A percentile compares a stretch with the other conserved stretches of the same genome.
Conservation (phyloP, 1,140 invertebrate species). For the Drosophila repleta region DNA sequence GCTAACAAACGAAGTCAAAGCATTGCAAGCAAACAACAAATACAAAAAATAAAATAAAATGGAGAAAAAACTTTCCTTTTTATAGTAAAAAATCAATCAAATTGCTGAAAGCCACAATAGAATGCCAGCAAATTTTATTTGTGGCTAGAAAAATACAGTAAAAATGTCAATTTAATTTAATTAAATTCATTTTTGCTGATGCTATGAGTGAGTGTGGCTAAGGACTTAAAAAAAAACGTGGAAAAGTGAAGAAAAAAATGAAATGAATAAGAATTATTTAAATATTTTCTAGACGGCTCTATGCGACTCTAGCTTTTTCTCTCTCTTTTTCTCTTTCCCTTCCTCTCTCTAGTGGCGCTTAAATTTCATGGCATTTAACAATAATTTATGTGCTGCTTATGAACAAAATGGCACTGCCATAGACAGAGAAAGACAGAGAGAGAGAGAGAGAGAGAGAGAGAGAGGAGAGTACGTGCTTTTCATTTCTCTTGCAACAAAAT, state of each 20-base stretch:
- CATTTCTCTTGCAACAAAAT: slow-evolving; percentile 23
- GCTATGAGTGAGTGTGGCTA: no score
- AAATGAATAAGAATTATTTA: not conserved
- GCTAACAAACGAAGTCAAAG: slow-evolving; percentile 61
- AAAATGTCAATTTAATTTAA: not conserved
- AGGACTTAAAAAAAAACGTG: no score
- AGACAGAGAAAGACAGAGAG: no score
- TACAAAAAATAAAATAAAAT: slow-evolving; percentile 8
- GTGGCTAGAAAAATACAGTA: not conserved
- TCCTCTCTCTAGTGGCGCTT: no score
- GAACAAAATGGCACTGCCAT: slow-evolving; percentile 22
- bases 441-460: no score
- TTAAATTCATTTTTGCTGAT: not conserved
- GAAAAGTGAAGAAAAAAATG: no score
- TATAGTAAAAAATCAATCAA: slow-evolving; percentile 24
- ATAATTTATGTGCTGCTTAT: slow-evolving; percentile 56
- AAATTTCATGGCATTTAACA: slow-evolving; percentile 30
- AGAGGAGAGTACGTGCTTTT: slow-evolving; percentile 3
- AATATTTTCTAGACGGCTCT: not conserved
- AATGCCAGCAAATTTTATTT: not conserved
- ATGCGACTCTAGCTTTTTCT: not conserved
- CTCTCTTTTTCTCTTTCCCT: not conserved
- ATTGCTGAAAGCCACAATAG: not conserved
- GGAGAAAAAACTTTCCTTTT: not conserved
- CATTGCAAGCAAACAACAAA: slow-evolving; percentile 23